Conservation (phyloP, 1,140 invertebrate species). For the Caligus rogercresseyi region DNA sequence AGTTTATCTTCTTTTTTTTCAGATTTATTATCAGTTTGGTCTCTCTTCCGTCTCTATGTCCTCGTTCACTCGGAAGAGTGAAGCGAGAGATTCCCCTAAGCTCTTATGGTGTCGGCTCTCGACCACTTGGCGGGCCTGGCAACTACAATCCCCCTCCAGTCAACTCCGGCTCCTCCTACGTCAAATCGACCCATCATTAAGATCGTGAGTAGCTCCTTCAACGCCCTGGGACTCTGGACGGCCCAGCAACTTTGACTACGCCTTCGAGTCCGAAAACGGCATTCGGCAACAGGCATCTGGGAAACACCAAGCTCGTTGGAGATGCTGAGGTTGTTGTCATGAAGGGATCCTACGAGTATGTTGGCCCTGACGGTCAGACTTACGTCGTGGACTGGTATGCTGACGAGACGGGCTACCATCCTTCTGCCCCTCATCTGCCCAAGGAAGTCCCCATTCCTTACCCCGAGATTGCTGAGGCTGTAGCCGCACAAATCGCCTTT, state of each 20-base stretch:
- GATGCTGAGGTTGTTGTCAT: conserved; percentile 10
- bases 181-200: neutral
- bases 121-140: too few relatives aligned
- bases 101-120: neutral
- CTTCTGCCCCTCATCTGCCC: conserved; percentile 11
- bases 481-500: conserved; percentile 7
- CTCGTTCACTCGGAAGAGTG: neutral
- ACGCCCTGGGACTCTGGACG: conserved; percentile 2
- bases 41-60: too few relatives aligned
- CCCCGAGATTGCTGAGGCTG: conserved; percentile 13
- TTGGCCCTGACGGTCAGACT: conserved; percentile 28
- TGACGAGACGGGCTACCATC: conserved; percentile 17
- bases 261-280: conserved; percentile 13
- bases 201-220: conserved; percentile 8
- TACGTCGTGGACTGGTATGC: conserved; percentile 28
- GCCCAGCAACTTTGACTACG: conserved; percentile 8
- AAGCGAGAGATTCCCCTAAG: neutral
- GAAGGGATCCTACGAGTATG: conserved; percentile 16
- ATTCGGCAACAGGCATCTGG: conserved; percentile 13
- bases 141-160: neutral
- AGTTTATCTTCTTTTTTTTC: too few relatives aligned
- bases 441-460: conserved; percentile 2
- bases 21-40: too few relatives aligned
- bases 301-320: neutral
- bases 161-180: neutral